These are phyloP conservation scores for Leptopilina myrica DNA, from an alignment of 2,888 invertebrate genomes.

Conservation along the genomic window DNA sequence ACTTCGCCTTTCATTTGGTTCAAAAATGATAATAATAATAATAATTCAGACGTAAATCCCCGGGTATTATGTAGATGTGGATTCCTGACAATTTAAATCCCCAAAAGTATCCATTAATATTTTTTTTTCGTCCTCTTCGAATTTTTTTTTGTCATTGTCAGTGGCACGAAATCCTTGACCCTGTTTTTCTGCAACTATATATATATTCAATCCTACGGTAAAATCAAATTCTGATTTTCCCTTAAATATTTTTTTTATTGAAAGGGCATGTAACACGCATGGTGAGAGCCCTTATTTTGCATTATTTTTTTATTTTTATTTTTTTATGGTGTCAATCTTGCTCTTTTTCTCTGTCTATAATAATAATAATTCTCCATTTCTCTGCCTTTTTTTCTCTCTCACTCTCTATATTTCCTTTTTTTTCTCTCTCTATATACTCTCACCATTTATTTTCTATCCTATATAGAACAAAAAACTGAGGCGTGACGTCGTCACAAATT, in stretches of 20 bases:
- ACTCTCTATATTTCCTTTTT: not conserved
- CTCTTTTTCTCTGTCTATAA: not conserved
- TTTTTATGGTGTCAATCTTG: constrained; percentile 43
- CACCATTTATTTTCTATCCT: not conserved
- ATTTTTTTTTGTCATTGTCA: not conserved
- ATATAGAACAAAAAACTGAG: not conserved
- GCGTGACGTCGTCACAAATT: constrained; percentile 3
- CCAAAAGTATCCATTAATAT: not conserved
- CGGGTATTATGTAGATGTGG: not conserved
- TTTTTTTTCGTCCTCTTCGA: not conserved
- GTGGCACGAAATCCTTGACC: constrained; percentile 21
- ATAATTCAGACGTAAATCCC: not conserved
- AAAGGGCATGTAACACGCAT: constrained; percentile 40
- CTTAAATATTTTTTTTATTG: constrained; percentile 39
- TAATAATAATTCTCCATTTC: constrained; percentile 2
- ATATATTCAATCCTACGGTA: not conserved
- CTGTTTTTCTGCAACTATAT: constrained; percentile 10
- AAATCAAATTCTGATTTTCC: constrained; percentile 30
- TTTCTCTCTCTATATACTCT: constrained; percentile 33
- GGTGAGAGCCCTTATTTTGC: constrained; percentile 19
- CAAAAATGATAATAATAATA: not conserved
- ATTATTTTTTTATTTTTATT: constrained; percentile 26
- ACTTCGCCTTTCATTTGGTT: not conserved
- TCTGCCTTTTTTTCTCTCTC: constrained; percentile 45
- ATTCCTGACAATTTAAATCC: constrained; percentile 20